These are phyloP conservation scores for Cepaea nemoralis DNA, from an alignment of 1,140 invertebrate species.

Conservation along the genomic window DNA sequence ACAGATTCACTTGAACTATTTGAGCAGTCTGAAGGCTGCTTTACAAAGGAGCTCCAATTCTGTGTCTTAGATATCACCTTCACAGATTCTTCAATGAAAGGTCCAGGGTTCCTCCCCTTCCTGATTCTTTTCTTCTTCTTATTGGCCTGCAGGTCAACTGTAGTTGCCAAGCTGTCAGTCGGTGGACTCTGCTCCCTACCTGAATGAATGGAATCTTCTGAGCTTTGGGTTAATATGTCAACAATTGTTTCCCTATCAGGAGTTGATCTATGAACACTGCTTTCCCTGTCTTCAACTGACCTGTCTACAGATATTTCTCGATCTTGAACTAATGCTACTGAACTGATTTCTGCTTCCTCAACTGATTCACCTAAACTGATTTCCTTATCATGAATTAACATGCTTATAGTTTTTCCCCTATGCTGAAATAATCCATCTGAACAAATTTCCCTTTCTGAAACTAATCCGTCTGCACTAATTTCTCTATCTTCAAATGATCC, in stretches of 20 bases:
- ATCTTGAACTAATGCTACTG: no score
- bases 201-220: neutral
- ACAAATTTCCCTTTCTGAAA: no score
- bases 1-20: neutral
- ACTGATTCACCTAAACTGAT: no score
- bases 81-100: slow-evolving; percentile 28
- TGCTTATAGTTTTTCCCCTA: no score
- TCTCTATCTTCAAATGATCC: no score
- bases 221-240: slow-evolving; percentile 1
- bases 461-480: no score
- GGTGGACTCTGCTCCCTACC: slow-evolving; percentile 27
- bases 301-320: no score
- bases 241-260: neutral
- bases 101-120: neutral
- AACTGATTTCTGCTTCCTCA: no score
- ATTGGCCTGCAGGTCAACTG: neutral
- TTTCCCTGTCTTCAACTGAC: no score
- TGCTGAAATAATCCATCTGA: no score
- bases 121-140: slow-evolving; percentile 22
- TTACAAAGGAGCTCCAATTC: slow-evolving; percentile 18
- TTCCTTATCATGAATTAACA: no score
- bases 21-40: neutral
- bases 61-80: slow-evolving; percentile 31
- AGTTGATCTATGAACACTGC: no score
- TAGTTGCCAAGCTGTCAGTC: neutral